phyloP scores from a whole-genome alignment of 1,140 invertebrate genomes.

The Cherax quadricarinatus region DNA sequence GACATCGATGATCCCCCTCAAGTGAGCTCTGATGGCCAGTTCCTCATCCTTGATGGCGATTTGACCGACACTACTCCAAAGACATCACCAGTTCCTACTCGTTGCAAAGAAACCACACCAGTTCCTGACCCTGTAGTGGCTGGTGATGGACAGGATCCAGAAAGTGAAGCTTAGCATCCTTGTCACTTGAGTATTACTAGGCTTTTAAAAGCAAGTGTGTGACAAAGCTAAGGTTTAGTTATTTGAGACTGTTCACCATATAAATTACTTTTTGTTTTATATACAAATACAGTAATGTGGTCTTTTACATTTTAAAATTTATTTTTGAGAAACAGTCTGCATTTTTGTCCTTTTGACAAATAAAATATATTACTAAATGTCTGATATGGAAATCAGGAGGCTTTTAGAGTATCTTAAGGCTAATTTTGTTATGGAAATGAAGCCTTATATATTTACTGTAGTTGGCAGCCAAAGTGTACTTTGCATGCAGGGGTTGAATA shows the following conservation, averaged over 20 bases:
- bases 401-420: neutral
- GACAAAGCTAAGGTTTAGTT: neutral
- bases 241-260: neutral
- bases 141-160: slow-evolving; percentile 37
- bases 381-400: neutral
- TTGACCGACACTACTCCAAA: slow-evolving; percentile 27
- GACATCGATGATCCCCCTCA: slow-evolving; percentile 53
- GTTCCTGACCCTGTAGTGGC: neutral
- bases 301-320: neutral
- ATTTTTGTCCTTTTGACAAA: neutral
- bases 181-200: neutral
- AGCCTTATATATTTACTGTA: neutral
- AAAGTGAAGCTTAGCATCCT: slow-evolving; percentile 55
- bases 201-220: neutral
- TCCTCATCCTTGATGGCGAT: slow-evolving; percentile 58
- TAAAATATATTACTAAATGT: neutral
- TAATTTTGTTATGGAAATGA: neutral
- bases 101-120: neutral
- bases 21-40: slow-evolving; percentile 61
- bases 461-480: neutral
- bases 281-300: neutral
- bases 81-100: slow-evolving; percentile 11
- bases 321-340: neutral
- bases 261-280: neutral
- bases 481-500: neutral